Evolutionary conservation across 2,888 invertebrate genomes (phyloP).

Genomic region (Drosophila heteroneura): DNA sequence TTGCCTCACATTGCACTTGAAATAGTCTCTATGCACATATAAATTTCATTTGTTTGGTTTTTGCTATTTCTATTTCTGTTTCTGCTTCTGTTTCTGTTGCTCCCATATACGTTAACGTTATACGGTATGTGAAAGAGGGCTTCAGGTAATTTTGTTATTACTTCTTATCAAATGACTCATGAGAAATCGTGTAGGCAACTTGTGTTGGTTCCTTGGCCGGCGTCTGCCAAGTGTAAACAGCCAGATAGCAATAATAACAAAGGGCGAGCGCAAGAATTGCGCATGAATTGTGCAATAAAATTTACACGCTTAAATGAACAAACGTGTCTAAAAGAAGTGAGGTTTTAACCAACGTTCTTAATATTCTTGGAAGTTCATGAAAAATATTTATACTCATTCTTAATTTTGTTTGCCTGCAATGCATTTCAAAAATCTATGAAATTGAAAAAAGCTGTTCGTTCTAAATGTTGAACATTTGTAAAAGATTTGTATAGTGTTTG

Average conservation of each 20-base stretch:
- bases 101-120: background rate
- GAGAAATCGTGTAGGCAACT: slow-evolving; percentile 25
- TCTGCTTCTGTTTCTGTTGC: slow-evolving; percentile 33
- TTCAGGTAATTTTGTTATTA: slow-evolving; percentile 43
- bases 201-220: slow-evolving; percentile 22
- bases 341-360: background rate
- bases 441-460: background rate
- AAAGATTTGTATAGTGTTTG: background rate
- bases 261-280: slow-evolving; percentile 21
- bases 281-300: slow-evolving; percentile 66
- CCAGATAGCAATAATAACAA: slow-evolving; percentile 10
- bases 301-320: slow-evolving; percentile 21
- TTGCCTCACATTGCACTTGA: slow-evolving; percentile 67
- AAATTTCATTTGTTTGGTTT: slow-evolving; percentile 20
- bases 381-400: background rate
- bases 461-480: background rate
- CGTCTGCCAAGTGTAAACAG: slow-evolving; percentile 40
- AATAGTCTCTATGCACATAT: slow-evolving; percentile 55
- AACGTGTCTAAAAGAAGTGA: background rate
- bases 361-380: background rate
- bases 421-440: background rate
- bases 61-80: slow-evolving; percentile 40
- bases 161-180: slow-evolving; percentile 74
- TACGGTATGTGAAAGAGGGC: slow-evolving; percentile 22
- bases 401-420: background rate